A percentile compares a stretch with the other conserved stretches of the same genome.
These are phyloP conservation scores for Rhopalosiphum maidis DNA, from an alignment of 1,140 invertebrate genomes.

Conservation along the genomic window DNA sequence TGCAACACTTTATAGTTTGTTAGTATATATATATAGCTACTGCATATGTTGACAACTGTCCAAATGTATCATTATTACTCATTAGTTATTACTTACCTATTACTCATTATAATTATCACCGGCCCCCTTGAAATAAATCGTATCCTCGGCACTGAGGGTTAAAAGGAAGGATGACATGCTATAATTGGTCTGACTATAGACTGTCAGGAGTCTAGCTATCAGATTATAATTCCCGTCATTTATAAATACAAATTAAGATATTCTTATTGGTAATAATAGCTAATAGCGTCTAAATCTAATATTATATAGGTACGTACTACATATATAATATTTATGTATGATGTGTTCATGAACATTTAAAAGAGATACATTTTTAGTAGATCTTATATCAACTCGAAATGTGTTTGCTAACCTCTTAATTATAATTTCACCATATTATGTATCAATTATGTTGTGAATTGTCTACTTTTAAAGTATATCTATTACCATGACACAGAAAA, in stretches of 20 bases:
- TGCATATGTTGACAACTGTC: background rate
- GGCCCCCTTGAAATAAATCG: background rate
- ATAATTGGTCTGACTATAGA: background rate
- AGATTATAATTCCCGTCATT: background rate
- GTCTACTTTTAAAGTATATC: no score
- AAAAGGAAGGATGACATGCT: background rate
- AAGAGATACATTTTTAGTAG: no score
- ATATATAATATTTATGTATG: background rate
- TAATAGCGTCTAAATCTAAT: background rate
- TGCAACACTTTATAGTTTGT: conserved; percentile 8
- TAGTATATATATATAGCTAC: background rate
- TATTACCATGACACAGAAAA: no score
- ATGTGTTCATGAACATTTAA: background rate
- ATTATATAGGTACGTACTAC: background rate
- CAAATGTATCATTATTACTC: background rate
- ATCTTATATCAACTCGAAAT: no score
- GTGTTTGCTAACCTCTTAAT: no score
- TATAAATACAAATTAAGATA: no score
- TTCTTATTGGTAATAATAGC: background rate
- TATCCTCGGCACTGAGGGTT: background rate
- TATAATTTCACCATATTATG: no score
- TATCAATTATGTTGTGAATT: no score
- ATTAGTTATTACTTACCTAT: background rate
- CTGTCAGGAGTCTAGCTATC: background rate
- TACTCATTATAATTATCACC: no score